Evolutionary conservation across 2,888 invertebrate species (phyloP).

Genomic region (Bugula neritina): DNA sequence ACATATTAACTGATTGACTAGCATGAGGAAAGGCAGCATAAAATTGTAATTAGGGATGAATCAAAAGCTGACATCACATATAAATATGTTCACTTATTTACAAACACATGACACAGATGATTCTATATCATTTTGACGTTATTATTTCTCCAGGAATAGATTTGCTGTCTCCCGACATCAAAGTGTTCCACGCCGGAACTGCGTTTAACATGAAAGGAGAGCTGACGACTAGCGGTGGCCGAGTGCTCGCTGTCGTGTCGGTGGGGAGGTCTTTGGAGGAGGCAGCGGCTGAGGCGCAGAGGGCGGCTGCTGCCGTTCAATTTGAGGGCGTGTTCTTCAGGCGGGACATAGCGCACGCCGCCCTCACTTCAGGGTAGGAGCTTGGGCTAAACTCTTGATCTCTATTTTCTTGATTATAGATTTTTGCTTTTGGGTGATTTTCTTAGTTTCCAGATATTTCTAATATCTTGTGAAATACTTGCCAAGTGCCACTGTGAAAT

Average conservation of each 20-base stretch:
- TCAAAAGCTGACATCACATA: no score
- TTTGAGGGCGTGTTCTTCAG: slow-evolving; percentile 83
- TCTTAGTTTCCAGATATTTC: no score
- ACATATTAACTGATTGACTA: no score
- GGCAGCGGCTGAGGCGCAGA: slow-evolving; percentile 71
- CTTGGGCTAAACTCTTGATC: no score
- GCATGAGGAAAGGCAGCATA: no score
- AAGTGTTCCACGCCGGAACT: slow-evolving; percentile 79
- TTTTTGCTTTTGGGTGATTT: slow-evolving; percentile 61
- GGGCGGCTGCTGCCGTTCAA: slow-evolving; percentile 64
- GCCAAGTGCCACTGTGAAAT: no score
- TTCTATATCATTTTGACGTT: background rate
- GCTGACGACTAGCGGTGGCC: slow-evolving; percentile 74
- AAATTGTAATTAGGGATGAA: no score
- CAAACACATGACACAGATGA: no score
- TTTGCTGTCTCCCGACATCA: slow-evolving; percentile 51
- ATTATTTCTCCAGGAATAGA: slow-evolving; percentile 38
- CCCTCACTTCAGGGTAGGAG: slow-evolving; percentile 56
- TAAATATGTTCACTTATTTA: no score
- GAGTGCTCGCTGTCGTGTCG: slow-evolving; percentile 74
- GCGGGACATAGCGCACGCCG: slow-evolving; percentile 82
- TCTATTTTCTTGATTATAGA: background rate
- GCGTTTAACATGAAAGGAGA: slow-evolving; percentile 56
- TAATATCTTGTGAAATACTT: no score
- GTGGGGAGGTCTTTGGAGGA: slow-evolving; percentile 64